Evolutionary conservation across 2,113 vertebrate species (phyloP).

Genomic region (Apus apus): DNA sequence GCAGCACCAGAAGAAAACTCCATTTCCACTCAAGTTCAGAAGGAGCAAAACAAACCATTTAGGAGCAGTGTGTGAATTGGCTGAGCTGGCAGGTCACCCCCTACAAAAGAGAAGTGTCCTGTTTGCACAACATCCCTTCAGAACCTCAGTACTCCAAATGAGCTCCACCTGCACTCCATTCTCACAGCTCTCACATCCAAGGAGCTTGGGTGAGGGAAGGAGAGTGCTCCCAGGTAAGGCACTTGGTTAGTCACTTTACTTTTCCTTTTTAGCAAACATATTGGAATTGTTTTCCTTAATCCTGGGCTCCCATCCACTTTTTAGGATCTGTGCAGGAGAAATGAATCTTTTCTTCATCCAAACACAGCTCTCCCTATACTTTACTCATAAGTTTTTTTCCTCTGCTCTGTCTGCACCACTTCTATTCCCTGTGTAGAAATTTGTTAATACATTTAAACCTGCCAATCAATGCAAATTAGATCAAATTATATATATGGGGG

Average conservation of each 20-base stretch:
- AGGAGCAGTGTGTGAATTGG: constrained; percentile 16
- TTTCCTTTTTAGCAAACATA: background rate
- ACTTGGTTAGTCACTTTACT: background rate
- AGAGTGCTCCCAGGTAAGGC: background rate
- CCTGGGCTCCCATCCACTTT: background rate
- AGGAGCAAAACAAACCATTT: constrained; percentile 39
- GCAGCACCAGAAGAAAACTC: constrained; percentile 1
- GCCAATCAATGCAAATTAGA: constrained; percentile 44
- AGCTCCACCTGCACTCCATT: constrained; percentile 19
- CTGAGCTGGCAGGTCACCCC: background rate
- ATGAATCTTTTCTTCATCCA: background rate
- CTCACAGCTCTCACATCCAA: background rate
- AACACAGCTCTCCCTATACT: background rate
- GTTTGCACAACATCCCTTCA: constrained; percentile 23
- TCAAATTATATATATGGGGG: background rate
- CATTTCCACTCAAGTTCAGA: constrained; percentile 11
- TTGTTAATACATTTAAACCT: constrained; percentile 36
- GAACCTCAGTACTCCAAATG: constrained; percentile 36
- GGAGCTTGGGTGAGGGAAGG: background rate
- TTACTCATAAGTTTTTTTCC: constrained; percentile 21
- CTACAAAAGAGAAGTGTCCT: background rate
- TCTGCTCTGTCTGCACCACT: background rate
- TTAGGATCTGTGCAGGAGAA: background rate
- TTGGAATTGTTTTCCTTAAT: background rate
- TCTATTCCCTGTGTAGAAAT: background rate